A percentile compares a stretch with the other conserved stretches of the same genome.
Conservation (phyloP, 2,888 invertebrate genomes). For the Lasioglossum morio region DNA sequence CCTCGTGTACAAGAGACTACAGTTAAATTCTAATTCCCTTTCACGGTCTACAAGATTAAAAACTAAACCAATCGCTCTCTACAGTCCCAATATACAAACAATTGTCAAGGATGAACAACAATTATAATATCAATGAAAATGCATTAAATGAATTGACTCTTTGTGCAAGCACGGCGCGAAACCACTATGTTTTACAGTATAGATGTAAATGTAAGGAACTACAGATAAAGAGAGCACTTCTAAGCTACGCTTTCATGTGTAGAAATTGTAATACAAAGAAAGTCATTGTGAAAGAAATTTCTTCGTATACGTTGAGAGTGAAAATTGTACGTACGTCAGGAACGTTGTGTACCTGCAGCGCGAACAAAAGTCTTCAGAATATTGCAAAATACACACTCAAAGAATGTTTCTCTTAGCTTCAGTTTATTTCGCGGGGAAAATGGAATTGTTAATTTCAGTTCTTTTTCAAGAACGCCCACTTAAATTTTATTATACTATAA, state of each 20-base stretch:
- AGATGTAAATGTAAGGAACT: background rate
- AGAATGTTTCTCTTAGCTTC: background rate
- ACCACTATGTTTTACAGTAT: background rate
- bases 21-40: no score
- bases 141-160: background rate
- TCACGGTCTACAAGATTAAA: no score
- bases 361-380: background rate
- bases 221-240: background rate
- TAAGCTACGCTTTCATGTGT: background rate
- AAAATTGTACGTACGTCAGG: background rate
- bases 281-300: background rate
- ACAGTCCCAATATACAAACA: no score
- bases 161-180: background rate
- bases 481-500: background rate
- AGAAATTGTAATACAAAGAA: background rate
- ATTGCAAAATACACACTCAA: background rate
- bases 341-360: background rate
- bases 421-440: background rate
- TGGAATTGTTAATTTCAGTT: background rate
- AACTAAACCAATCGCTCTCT: no score
- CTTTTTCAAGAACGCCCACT: background rate
- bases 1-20: no score
- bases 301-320: background rate
- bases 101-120: no score
- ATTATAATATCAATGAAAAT: background rate